These are phyloP conservation scores for Acleris sparsana DNA, from an alignment of 2,888 invertebrate genomes.

Conservation along the genomic window DNA sequence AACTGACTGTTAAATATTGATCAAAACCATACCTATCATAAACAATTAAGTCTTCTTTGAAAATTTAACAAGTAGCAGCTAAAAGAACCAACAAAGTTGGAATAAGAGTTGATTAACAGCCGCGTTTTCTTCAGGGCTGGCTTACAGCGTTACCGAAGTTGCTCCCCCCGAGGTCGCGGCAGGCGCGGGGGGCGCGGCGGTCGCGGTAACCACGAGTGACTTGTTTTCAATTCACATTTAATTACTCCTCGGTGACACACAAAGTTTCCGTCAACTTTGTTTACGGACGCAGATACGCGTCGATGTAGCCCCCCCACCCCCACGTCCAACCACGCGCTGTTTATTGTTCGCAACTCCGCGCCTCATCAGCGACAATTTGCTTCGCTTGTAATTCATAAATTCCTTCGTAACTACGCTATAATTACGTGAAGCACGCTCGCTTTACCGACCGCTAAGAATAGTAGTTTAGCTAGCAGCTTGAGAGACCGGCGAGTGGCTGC, in stretches of 20 bases:
- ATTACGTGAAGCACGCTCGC: conserved; percentile 1
- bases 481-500: conserved; percentile 8
- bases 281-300: conserved; percentile 30
- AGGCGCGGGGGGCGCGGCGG: conserved; percentile 35
- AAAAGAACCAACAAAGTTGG: conserved; percentile 34
- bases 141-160: conserved; percentile 49
- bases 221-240: conserved; percentile 64
- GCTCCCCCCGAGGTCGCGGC: conserved; percentile 37
- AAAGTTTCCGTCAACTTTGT: conserved; percentile 44
- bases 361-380: conserved; percentile 14
- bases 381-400: conserved; percentile 18
- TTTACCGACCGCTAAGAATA: conserved; percentile 17
- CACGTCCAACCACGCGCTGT: conserved; percentile 11
- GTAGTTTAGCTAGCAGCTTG: conserved; percentile 18
- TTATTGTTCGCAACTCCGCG: conserved; percentile 24
- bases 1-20: no score
- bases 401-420: conserved; percentile 1
- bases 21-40: background rate
- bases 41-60: conserved; percentile 35
- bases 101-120: conserved; percentile 32
- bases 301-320: conserved; percentile 19
- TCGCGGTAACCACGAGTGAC: conserved; percentile 45
- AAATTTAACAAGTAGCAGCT: conserved; percentile 21
- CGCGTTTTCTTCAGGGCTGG: conserved; percentile 30
- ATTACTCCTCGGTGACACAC: conserved; percentile 52